Percentiles rank a stretch among this genome's conserved stretches.
These are phyloP conservation scores for Pedetes capensis DNA, from an alignment of 2,113 vertebrate species.

Conservation along the genomic window DNA sequence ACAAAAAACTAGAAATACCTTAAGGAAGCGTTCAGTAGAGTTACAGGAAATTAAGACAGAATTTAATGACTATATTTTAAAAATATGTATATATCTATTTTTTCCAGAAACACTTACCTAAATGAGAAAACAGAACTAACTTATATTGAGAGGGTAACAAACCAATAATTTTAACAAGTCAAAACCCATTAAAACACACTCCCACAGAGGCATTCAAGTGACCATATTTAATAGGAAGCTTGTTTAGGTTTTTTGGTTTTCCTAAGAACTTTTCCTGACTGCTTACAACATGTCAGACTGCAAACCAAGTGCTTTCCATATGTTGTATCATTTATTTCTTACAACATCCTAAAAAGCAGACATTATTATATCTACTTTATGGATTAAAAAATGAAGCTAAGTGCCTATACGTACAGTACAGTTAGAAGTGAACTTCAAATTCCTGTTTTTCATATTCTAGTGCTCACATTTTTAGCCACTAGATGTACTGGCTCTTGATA, in stretches of 20 bases:
- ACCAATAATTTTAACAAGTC: background rate
- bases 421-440: background rate
- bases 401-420: background rate
- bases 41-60: background rate
- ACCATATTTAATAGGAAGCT: background rate
- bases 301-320: conserved; percentile 4
- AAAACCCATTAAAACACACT: background rate
- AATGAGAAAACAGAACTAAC: conserved; percentile 28
- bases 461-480: background rate
- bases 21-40: conserved; percentile 1
- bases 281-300: background rate
- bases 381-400: background rate
- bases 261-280: conserved; percentile 38
- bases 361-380: conserved; percentile 6
- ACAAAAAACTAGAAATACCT: conserved; percentile 7
- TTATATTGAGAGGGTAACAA: background rate
- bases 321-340: background rate
- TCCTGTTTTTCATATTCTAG: conserved; percentile 7
- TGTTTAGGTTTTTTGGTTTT: background rate
- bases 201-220: background rate
- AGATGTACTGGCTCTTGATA: background rate
- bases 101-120: conserved; percentile 43
- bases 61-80: conserved; percentile 31
- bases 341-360: background rate
- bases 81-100: conserved; percentile 25